These are phyloP conservation scores for Dorcus hopei DNA, from an alignment of 2,888 invertebrate genomes.

Conservation along the genomic window DNA sequence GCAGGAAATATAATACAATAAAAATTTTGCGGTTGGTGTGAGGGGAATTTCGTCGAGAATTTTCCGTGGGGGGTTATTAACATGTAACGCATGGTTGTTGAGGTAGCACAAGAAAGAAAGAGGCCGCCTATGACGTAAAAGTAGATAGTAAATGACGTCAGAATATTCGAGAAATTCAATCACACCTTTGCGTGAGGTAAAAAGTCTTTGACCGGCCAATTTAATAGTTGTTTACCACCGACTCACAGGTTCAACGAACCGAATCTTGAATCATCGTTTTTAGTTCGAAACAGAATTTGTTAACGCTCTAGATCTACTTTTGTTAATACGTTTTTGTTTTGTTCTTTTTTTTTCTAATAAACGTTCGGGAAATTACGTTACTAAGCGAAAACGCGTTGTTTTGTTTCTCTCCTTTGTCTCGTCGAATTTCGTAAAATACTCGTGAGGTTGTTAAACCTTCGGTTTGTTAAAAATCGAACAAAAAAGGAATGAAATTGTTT, in stretches of 20 bases:
- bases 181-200: slow-evolving; percentile 46
- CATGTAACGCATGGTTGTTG: slow-evolving; percentile 26
- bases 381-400: too few relatives aligned
- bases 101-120: slow-evolving; percentile 34
- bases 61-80: not conserved
- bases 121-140: slow-evolving; percentile 41
- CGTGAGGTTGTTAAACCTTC: too few relatives aligned
- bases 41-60: not conserved
- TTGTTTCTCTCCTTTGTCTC: too few relatives aligned
- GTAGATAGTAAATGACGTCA: slow-evolving; percentile 41
- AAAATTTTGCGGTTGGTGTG: not conserved
- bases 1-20: too few relatives aligned
- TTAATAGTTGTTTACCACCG: slow-evolving; percentile 8
- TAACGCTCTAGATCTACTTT: slow-evolving; percentile 8
- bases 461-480: too few relatives aligned
- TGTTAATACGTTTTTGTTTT: not conserved
- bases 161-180: slow-evolving; percentile 40
- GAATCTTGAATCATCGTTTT: slow-evolving; percentile 16
- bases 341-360: not conserved
- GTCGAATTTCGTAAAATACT: too few relatives aligned
- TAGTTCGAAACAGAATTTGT: slow-evolving; percentile 3
- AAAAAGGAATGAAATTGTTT: too few relatives aligned
- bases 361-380: too few relatives aligned
- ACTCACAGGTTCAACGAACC: slow-evolving; percentile 26
- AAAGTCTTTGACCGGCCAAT: slow-evolving; percentile 51